A percentile compares a stretch with the other conserved stretches of the same genome.
Evolutionary conservation across 2,113 vertebrate species (phyloP).

Genomic region (Leptodactylus fuscus): DNA sequence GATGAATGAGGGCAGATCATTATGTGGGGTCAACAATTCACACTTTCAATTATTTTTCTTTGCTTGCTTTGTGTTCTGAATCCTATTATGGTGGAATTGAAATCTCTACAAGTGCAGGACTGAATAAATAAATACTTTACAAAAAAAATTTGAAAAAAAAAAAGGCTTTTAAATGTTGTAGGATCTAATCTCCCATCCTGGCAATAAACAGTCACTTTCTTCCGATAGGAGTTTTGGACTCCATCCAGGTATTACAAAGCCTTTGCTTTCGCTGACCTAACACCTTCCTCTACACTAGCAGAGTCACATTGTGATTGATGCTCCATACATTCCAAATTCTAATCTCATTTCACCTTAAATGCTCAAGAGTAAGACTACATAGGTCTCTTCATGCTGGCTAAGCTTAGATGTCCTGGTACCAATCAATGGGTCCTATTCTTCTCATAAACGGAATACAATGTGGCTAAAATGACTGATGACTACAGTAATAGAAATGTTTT

Average conservation of each 20-base stretch:
- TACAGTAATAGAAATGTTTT: neutral
- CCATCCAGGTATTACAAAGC: slow-evolving; percentile 41
- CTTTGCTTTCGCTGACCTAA: slow-evolving; percentile 59
- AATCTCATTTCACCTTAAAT: slow-evolving; percentile 50
- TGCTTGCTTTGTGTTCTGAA: slow-evolving; percentile 24
- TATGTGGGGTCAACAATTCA: slow-evolving; percentile 40
- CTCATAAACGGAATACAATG: neutral
- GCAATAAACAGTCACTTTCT: slow-evolving; percentile 42
- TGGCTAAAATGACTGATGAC: neutral
- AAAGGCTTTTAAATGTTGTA: slow-evolving; percentile 30
- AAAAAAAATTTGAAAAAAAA: neutral
- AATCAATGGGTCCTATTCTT: slow-evolving; percentile 7
- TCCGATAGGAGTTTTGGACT: slow-evolving; percentile 42
- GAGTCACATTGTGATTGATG: slow-evolving; percentile 50
- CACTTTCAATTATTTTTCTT: slow-evolving; percentile 43
- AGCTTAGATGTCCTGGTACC: slow-evolving; percentile 16
- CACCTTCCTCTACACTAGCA: slow-evolving; percentile 50
- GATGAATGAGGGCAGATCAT: slow-evolving; percentile 37
- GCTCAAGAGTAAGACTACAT: slow-evolving; percentile 5
- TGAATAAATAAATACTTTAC: slow-evolving; percentile 34
- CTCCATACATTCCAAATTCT: slow-evolving; percentile 25
- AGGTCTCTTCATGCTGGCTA: slow-evolving; percentile 20
- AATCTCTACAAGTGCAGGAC: neutral
- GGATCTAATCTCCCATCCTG: slow-evolving; percentile 47
- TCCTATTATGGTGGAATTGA: slow-evolving; percentile 17